Conservation (phyloP, 2,888 invertebrate species). For the Drosophila tanythrix region DNA sequence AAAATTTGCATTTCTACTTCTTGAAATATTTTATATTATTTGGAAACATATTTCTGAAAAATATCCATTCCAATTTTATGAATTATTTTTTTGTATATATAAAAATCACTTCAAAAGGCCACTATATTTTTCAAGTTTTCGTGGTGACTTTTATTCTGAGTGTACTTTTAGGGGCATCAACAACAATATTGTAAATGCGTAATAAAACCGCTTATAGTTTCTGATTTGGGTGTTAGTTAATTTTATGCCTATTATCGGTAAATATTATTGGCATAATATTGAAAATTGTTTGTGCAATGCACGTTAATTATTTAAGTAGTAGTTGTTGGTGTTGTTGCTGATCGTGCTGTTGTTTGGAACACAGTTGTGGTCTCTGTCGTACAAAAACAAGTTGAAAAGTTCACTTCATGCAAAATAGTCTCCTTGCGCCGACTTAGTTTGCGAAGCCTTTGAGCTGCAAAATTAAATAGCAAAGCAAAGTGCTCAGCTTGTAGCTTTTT, state of each 20-base stretch:
- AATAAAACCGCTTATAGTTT: constrained; percentile 19
- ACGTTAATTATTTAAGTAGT: constrained; percentile 50
- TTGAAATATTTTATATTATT: not conserved
- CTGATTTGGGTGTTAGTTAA: constrained; percentile 23
- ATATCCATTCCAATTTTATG: not conserved
- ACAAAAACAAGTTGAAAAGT: constrained; percentile 54
- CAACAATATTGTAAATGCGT: constrained; percentile 36
- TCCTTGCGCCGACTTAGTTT: constrained; percentile 49
- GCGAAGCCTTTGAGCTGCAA: constrained; percentile 74
- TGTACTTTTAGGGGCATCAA: not conserved
- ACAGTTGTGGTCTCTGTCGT: constrained; percentile 20
- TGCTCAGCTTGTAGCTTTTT: constrained; percentile 51
- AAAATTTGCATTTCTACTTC: not conserved
- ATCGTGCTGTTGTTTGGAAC: not conserved
- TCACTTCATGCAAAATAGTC: constrained; percentile 57
- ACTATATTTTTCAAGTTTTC: not conserved
- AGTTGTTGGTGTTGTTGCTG: not conserved
- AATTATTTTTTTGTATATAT: not conserved
- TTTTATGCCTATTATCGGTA: constrained; percentile 44
- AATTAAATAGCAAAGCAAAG: constrained; percentile 80
- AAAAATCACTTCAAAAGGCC: not conserved
- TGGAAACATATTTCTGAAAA: not conserved
- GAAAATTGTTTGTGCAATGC: constrained; percentile 17
- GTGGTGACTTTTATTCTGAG: not conserved
- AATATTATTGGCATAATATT: constrained; percentile 28